Conservation (phyloP, 37 sponge, comb jelly and placozoan genomes). For the Theonella swinhoei region DNA sequence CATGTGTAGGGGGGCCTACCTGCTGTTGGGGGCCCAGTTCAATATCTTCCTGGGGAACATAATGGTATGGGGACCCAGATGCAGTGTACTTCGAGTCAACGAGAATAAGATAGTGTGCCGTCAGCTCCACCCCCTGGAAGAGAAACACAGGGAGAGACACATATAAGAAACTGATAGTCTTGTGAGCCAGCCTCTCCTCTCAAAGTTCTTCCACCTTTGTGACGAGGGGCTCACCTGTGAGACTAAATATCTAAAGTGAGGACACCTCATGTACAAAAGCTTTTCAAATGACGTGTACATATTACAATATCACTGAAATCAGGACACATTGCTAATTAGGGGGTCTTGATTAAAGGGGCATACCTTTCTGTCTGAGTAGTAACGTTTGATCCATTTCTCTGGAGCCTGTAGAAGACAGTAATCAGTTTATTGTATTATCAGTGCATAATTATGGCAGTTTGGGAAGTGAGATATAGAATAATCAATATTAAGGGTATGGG, state of each 20-base stretch:
- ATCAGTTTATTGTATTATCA: neutral
- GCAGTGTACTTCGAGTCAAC: conserved; percentile 48
- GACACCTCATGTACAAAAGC: too few species aligned
- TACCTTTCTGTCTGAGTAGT: conserved; percentile 34
- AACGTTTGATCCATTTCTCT: conserved; percentile 57
- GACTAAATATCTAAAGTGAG: too few species aligned
- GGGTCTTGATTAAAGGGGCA: too few species aligned
- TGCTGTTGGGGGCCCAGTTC: neutral
- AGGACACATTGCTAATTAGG: too few species aligned
- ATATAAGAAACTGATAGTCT: neutral
- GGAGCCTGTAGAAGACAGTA: conserved; percentile 51
- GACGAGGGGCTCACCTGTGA: too few species aligned
- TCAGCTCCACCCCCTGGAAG: conserved; percentile 26
- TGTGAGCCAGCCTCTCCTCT: neutral
- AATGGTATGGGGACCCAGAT: conserved; percentile 34
- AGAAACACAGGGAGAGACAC: neutral
- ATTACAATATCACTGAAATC: too few species aligned
- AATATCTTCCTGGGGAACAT: conserved; percentile 51
- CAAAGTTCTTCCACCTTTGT: too few species aligned
- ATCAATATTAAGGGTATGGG: too few species aligned
- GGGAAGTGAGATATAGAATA: too few species aligned
- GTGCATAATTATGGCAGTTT: too few species aligned
- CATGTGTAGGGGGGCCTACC: neutral
- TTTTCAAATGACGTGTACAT: too few species aligned
- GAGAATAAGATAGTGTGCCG: conserved; percentile 50